Conservation (phyloP, 2,797 vertebrate genomes). For the Hozukius guyotensis region DNA sequence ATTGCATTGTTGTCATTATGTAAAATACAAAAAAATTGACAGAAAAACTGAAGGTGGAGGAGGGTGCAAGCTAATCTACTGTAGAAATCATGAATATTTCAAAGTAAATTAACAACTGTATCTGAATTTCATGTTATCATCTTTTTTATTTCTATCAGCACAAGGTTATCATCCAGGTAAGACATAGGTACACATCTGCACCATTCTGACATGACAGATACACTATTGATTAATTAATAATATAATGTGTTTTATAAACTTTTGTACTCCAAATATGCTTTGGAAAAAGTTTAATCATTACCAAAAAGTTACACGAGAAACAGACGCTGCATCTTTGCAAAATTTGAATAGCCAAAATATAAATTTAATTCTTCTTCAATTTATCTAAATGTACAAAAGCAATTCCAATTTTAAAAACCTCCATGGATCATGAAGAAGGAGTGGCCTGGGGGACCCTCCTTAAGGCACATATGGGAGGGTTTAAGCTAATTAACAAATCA, state of each 20-base stretch:
- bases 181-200: neutral
- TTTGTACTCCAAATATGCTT: neutral
- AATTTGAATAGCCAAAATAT: neutral
- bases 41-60: neutral
- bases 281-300: neutral
- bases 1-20: too few relatives aligned
- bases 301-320: neutral
- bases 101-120: neutral
- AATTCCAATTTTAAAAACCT: too few relatives aligned
- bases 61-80: neutral
- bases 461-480: neutral
- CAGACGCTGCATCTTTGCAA: neutral
- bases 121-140: neutral
- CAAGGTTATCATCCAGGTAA: neutral
- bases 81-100: neutral
- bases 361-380: neutral
- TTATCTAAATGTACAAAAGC: neutral
- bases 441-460: too few relatives aligned
- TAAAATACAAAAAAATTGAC: too few relatives aligned
- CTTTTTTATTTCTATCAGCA: too few relatives aligned
- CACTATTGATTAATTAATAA: neutral
- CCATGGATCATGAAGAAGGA: too few relatives aligned
- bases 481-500: neutral
- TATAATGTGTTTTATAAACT: neutral
- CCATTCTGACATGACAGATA: neutral